A percentile compares a stretch with the other conserved stretches of the same genome.
Conservation (phyloP, 2,888 invertebrate species). For the Tholera decimalis region DNA sequence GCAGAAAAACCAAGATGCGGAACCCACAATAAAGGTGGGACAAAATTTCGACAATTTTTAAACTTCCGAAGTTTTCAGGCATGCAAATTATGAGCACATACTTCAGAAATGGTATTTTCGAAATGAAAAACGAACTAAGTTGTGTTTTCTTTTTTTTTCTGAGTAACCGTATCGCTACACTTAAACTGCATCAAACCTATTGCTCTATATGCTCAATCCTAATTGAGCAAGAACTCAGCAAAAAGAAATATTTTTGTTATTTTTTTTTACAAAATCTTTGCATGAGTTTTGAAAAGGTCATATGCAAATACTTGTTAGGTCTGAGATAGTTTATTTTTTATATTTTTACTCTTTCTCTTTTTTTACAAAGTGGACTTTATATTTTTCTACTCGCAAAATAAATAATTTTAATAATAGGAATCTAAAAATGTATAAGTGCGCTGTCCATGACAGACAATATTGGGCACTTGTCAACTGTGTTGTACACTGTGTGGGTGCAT, state of each 20-base stretch:
- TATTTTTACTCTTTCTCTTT: no score
- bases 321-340: not conserved
- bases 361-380: no score
- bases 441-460: no score
- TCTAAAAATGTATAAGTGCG: no score
- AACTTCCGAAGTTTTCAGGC: slow-evolving; percentile 51
- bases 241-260: slow-evolving; percentile 25
- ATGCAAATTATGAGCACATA: slow-evolving; percentile 61
- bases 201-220: no score
- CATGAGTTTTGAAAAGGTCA: slow-evolving; percentile 3
- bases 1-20: slow-evolving; percentile 3
- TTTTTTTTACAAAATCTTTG: slow-evolving; percentile 17
- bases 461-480: no score
- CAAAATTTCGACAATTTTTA: slow-evolving; percentile 26
- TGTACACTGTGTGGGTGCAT: no score
- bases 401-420: no score
- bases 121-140: slow-evolving; percentile 62
- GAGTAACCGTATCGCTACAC: slow-evolving; percentile 33
- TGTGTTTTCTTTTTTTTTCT: slow-evolving; percentile 37
- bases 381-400: no score
- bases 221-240: slow-evolving; percentile 33
- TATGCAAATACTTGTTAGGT: not conserved
- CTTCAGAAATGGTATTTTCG: slow-evolving; percentile 61
- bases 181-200: slow-evolving; percentile 57
- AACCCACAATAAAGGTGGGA: slow-evolving; percentile 26